A percentile compares a stretch with the other conserved stretches of the same genome.
Conservation (phyloP, 2,888 invertebrate species). For the Myathropa florea region DNA sequence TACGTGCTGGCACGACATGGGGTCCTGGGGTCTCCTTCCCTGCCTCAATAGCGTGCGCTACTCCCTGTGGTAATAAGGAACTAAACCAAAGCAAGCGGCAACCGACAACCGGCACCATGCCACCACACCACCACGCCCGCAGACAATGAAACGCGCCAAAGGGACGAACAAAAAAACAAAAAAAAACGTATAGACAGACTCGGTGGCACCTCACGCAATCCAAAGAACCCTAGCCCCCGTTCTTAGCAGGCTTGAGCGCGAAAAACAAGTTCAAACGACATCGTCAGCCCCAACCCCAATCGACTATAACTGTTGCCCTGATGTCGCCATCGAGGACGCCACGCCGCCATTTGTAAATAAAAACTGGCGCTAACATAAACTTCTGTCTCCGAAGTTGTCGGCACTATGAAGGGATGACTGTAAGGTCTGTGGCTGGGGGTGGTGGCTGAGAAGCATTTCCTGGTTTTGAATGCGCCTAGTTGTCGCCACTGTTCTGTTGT, state of each 20-base stretch:
- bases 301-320: conserved; percentile 61
- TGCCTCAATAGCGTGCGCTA: conserved; percentile 25
- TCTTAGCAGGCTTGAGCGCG: conserved; percentile 33
- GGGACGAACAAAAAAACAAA: not conserved
- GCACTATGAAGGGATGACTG: not conserved
- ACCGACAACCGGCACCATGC: no score
- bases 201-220: conserved; percentile 63
- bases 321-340: conserved; percentile 66
- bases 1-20: not conserved
- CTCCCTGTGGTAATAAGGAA: conserved; percentile 25
- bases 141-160: conserved; percentile 36
- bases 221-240: conserved; percentile 23
- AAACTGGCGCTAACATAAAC: conserved; percentile 8
- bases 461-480: conserved; percentile 41
- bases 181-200: conserved; percentile 52
- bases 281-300: conserved; percentile 2
- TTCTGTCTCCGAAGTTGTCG: not conserved
- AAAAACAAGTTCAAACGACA: conserved; percentile 1
- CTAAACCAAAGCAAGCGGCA: no score
- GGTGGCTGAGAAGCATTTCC: conserved; percentile 1
- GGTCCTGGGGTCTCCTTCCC: conserved; percentile 34
- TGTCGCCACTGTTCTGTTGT: conserved; percentile 58
- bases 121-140: not conserved
- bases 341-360: conserved; percentile 48
- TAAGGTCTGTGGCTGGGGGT: conserved; percentile 13